Base-by-base conservation (phyloP, 2,888 invertebrate genomes). In the Branchellion lobata region DNA sequence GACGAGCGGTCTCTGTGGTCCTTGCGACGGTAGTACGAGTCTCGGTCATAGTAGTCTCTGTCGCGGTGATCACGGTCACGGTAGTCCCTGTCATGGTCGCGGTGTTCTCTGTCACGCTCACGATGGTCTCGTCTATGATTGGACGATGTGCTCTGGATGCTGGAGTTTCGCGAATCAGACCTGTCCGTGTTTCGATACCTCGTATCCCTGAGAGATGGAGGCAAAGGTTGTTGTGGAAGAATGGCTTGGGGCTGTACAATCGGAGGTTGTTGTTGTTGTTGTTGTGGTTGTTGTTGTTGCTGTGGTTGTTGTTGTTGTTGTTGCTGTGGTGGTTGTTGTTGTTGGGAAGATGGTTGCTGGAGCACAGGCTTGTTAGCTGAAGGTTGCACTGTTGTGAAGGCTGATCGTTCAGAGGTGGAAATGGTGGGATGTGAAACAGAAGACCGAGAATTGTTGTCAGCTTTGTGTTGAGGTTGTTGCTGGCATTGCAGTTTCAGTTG, bases 351-450 rank as follows among this genome's bases (percentile, higher is more conserved):
- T 5, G 34, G 33, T 29, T 33, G 71, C 27, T 33, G 34, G 40
- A 5, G 33, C 18, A 29, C 2, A 36, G 72, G 29, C 21, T 24
- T 57, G 61, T 14, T 5, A 31, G 34, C 0, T 72, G 40, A 34
- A 36, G 72, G 72, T 47, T 33, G 36, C 27, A 72, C 72, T 34
- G 72, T 72, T 33, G 72, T 40, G 47, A 72, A 75, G 31, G 75
- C 75, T 29, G 75, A 75, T 2, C 31, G 33, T 27, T 1, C 51
- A 8, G 75, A 53, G 21, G 47, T 51, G 14, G 75, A 75, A 53
- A 75, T 75, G 47, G 21, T 31, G n/a, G 75, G 75, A 51, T 24
- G 8, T 1, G n/a, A 40, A 8, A 8, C 2, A 5, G 34, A 69
- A 18, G 31, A 3, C 27, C 27, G 71, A 11, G 11, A 21, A 0